Evolutionary conservation across 2,888 invertebrate genomes (phyloP).

Genomic region (Parelbella ahira): DNA sequence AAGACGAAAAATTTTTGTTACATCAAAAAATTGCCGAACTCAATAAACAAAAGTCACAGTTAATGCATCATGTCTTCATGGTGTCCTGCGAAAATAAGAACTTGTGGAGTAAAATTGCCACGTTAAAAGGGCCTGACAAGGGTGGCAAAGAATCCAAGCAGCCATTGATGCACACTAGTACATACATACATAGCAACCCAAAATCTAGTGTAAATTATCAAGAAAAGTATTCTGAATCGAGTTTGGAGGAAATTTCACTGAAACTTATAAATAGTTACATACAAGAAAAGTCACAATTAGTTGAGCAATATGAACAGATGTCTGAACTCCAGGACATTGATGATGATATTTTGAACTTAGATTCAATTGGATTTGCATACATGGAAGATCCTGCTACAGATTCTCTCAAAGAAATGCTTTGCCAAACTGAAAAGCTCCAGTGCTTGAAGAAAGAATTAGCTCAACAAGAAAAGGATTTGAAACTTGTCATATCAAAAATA

Average conservation of each 20-base stretch:
- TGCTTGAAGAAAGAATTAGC: conserved; percentile 82
- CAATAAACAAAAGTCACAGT: conserved; percentile 86
- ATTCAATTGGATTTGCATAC: conserved; percentile 82
- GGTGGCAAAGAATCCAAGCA: conserved; percentile 45
- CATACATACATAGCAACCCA: conserved; percentile 85
- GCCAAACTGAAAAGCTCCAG: conserved; percentile 82
- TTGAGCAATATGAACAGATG: conserved; percentile 85
- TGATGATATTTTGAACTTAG: conserved; percentile 76
- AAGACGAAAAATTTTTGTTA: conserved; percentile 73
- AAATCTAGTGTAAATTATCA: conserved; percentile 79
- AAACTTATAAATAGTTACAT: conserved; percentile 85
- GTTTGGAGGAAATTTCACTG: conserved; percentile 88
- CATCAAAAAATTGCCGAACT: conserved; percentile 84
- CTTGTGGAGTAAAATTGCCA: conserved; percentile 87
- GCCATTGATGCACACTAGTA: conserved; percentile 73
- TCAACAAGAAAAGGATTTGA: conserved; percentile 83
- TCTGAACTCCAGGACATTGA: conserved; percentile 79
- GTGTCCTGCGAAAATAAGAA: conserved; percentile 90
- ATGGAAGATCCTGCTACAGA: conserved; percentile 82
- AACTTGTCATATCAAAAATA: conserved; percentile 60
- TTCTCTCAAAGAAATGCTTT: conserved; percentile 83
- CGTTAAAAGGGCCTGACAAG: conserved; percentile 57
- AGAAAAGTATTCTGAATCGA: conserved; percentile 80
- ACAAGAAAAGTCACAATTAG: conserved; percentile 84
- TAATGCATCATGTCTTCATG: conserved; percentile 89